Conservation (phyloP, 2,888 invertebrate species). For the Deilephila elpenor region DNA sequence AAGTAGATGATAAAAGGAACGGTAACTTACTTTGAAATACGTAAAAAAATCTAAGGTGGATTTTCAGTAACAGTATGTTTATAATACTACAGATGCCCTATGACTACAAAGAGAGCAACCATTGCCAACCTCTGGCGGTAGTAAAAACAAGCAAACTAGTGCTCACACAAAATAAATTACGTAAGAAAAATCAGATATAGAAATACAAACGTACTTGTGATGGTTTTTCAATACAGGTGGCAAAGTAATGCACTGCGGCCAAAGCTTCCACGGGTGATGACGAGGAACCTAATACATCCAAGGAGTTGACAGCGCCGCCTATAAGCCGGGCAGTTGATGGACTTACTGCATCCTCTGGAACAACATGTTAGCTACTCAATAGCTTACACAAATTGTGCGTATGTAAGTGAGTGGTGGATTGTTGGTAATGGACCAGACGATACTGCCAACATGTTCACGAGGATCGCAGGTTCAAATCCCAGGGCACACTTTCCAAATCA, state of each 20-base stretch:
- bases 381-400: background rate
- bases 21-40: too few species aligned
- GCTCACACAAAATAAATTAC: background rate
- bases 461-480: too few species aligned
- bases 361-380: too few species aligned
- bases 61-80: too few species aligned
- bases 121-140: too few species aligned
- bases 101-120: too few species aligned
- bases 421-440: background rate
- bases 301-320: conserved; percentile 47
- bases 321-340: conserved; percentile 61
- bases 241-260: conserved; percentile 72
- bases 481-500: too few species aligned
- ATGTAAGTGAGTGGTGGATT: background rate
- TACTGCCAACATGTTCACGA: too few species aligned
- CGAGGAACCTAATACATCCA: conserved; percentile 57
- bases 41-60: too few species aligned
- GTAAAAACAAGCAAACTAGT: too few species aligned
- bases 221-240: conserved; percentile 54
- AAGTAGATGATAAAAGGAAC: too few species aligned
- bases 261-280: conserved; percentile 63
- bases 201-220: conserved; percentile 33
- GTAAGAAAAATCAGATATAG: background rate
- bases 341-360: conserved; percentile 64
- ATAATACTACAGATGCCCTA: too few species aligned